Evolutionary conservation across 2,797 vertebrate genomes (phyloP).

Genomic region (Premnoplex brunnescens): DNA sequence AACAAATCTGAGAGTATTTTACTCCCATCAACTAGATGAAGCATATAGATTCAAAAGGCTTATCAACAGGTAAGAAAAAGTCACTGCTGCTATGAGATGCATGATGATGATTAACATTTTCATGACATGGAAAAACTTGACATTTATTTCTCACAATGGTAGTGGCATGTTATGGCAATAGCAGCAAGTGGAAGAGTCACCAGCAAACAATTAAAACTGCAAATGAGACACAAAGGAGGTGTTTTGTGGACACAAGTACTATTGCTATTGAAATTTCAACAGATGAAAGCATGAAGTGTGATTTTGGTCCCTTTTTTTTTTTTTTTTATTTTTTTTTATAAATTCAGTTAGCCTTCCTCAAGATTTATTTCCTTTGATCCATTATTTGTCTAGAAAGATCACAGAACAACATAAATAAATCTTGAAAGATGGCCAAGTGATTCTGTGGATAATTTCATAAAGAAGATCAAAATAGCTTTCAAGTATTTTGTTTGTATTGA

Average conservation of each 20-base stretch:
- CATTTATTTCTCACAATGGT: not conserved
- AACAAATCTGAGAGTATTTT: not conserved
- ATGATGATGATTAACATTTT: not conserved
- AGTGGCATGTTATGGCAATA: not conserved
- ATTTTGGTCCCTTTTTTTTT: not conserved
- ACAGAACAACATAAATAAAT: not conserved
- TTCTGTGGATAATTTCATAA: not conserved
- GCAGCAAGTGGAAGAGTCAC: not conserved
- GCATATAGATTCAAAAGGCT: not conserved
- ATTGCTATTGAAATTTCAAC: not conserved
- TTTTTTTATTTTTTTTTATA: not conserved
- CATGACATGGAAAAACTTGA: not conserved
- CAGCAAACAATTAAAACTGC: not conserved
- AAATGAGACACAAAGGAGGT: not conserved
- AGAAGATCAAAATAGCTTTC: not conserved
- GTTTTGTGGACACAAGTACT: not conserved
- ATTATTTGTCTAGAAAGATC: not conserved
- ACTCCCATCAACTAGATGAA: not conserved
- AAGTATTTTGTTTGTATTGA: not conserved
- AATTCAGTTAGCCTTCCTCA: not conserved
- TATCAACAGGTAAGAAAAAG: not conserved
- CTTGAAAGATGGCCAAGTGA: not conserved
- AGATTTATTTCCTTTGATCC: not conserved
- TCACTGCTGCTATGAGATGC: not conserved
- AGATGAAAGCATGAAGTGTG: not conserved